Conservation (phyloP, 37 sponge, comb jelly and placozoan species). For the Haliclona indistincta region DNA sequence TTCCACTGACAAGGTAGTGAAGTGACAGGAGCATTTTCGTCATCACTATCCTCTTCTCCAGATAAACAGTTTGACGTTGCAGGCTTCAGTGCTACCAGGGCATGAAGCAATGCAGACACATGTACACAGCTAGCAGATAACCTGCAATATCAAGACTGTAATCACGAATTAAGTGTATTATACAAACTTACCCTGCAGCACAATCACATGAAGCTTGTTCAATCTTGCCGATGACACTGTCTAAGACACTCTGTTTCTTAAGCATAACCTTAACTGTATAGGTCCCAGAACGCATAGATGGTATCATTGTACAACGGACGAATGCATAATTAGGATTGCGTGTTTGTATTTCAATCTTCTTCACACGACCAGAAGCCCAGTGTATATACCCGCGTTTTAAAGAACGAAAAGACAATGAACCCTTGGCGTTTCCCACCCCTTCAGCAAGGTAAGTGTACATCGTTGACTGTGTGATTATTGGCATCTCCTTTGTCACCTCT, state of each 20-base stretch:
- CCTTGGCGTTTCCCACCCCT: slow-evolving; percentile 12
- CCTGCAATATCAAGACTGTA: slow-evolving; percentile 7
- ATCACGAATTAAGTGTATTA: neutral
- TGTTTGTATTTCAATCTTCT: slow-evolving; percentile 10
- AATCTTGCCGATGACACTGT: slow-evolving; percentile 16
- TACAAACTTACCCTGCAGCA: slow-evolving; percentile 59
- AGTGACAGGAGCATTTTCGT: slow-evolving; percentile 44
- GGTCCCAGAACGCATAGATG: slow-evolving; percentile 39
- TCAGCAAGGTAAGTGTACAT: slow-evolving; percentile 53
- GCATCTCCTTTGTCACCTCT: slow-evolving; percentile 16
- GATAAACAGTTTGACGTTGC: neutral
- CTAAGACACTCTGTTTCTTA: slow-evolving; percentile 23
- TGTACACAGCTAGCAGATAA: slow-evolving; percentile 62
- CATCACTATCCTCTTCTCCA: slow-evolving; percentile 3
- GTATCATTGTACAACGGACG: slow-evolving; percentile 35
- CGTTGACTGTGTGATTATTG: slow-evolving; percentile 52
- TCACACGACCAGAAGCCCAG: slow-evolving; percentile 37
- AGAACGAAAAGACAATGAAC: slow-evolving; percentile 49
- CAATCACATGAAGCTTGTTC: slow-evolving; percentile 53
- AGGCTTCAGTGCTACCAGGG: slow-evolving; percentile 27
- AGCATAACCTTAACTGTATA: slow-evolving; percentile 37
- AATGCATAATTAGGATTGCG: slow-evolving; percentile 39
- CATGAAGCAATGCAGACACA: slow-evolving; percentile 64
- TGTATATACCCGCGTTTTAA: slow-evolving; percentile 48
- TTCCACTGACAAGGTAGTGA: slow-evolving; percentile 69